phyloP scores from a whole-genome alignment of 1,140 invertebrate genomes.

The Sinonovacula constricta region DNA sequence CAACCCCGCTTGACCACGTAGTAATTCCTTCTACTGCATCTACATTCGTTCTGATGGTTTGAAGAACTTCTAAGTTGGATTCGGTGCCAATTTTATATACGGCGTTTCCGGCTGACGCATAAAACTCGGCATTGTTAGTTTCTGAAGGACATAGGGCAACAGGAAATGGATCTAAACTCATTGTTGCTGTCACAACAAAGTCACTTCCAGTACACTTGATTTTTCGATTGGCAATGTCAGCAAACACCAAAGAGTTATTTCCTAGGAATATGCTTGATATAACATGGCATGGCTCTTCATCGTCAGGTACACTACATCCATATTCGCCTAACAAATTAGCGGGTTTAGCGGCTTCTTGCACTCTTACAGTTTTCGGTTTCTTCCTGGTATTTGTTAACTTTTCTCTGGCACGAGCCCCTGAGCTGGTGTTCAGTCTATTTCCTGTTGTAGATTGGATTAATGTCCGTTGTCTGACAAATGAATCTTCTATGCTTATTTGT shows the following conservation, averaged over 20 bases:
- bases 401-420: background rate
- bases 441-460: slow-evolving; percentile 9
- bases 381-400: background rate
- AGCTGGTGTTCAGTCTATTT: too few relatives aligned
- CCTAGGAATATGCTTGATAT: slow-evolving; percentile 18
- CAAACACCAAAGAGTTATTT: slow-evolving; percentile 18
- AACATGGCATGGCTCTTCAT: slow-evolving; percentile 14
- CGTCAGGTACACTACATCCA: background rate
- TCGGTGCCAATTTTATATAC: background rate
- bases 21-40: slow-evolving; percentile 27
- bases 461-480: slow-evolving; percentile 8
- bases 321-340: slow-evolving; percentile 22
- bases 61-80: background rate
- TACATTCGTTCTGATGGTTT: slow-evolving; percentile 6
- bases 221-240: slow-evolving; percentile 29
- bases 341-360: background rate
- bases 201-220: slow-evolving; percentile 18
- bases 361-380: slow-evolving; percentile 8
- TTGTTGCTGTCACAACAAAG: background rate
- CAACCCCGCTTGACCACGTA: slow-evolving; percentile 20
- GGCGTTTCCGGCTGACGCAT: slow-evolving; percentile 21
- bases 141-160: slow-evolving; percentile 19
- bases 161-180: slow-evolving; percentile 23
- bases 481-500: background rate
- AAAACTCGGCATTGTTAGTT: slow-evolving; percentile 5